These are phyloP conservation scores for Acanthisitta chloris DNA, from an alignment of 2,113 vertebrate species.

Conservation along the genomic window DNA sequence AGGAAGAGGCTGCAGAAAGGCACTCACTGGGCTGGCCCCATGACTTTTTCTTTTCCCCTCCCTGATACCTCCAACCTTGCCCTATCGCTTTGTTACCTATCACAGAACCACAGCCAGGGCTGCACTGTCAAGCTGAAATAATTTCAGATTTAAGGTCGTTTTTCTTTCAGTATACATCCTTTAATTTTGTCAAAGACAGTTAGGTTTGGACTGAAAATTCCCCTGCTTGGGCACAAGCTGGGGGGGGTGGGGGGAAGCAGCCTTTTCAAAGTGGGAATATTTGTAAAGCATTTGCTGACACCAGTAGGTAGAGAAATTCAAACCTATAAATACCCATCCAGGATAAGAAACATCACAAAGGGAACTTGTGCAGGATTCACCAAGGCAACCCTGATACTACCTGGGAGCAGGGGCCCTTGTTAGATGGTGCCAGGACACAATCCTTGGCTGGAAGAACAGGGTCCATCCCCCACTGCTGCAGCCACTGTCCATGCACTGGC, in stretches of 20 bases:
- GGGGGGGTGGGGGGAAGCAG: neutral
- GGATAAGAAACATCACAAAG: conserved; percentile 3
- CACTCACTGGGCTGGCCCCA: neutral
- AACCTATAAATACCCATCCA: neutral
- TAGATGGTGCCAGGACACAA: neutral
- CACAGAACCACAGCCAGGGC: neutral
- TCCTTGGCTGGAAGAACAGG: neutral
- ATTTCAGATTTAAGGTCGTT: neutral
- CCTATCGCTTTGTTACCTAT: neutral
- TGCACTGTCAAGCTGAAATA: neutral
- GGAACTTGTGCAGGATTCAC: neutral
- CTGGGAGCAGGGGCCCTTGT: neutral
- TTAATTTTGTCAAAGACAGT: neutral
- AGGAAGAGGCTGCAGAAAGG: neutral
- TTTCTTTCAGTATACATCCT: neutral
- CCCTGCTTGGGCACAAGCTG: neutral
- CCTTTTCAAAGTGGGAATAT: conserved; percentile 5
- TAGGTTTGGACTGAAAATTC: neutral
- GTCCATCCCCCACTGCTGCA: neutral
- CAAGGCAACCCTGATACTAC: neutral
- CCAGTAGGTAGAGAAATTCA: conserved; percentile 11
- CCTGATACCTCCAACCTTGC: neutral
- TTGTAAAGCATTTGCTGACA: conserved; percentile 29
- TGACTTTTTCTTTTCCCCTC: no score
- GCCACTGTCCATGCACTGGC: neutral